phyloP scores from a whole-genome alignment of 2,797 vertebrate species.

The Lutjanus argentimaculatus region DNA sequence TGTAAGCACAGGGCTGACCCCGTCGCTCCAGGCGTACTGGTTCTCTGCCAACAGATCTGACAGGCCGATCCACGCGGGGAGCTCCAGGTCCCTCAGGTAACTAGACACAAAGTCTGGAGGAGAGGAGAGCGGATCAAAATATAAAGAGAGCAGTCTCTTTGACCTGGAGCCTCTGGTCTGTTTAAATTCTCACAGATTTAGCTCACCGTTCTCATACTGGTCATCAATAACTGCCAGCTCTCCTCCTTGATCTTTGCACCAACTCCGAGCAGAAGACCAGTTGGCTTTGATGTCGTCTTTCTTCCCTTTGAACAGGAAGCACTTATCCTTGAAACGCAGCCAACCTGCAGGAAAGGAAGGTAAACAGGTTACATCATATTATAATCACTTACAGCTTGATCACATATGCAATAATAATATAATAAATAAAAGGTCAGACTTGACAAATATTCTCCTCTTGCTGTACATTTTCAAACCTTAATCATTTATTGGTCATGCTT shows the following conservation, averaged over 20 bases:
- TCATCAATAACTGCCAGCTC: slow-evolving; percentile 85
- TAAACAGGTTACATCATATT: background rate
- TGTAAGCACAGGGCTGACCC: slow-evolving; percentile 85
- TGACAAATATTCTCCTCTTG: too few species aligned
- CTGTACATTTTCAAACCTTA: too few species aligned
- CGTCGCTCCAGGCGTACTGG: slow-evolving; percentile 86
- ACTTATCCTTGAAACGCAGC: slow-evolving; percentile 85
- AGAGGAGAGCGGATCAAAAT: background rate
- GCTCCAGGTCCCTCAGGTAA: slow-evolving; percentile 81
- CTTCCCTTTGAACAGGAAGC: slow-evolving; percentile 86
- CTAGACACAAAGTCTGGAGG: slow-evolving; percentile 86
- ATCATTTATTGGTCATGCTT: too few species aligned
- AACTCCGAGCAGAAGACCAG: slow-evolving; percentile 80
- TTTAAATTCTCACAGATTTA: too few species aligned
- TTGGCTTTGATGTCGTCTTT: slow-evolving; percentile 73
- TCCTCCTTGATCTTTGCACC: slow-evolving; percentile 79
- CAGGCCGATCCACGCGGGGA: slow-evolving; percentile 86
- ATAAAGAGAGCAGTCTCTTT: background rate
- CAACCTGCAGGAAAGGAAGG: slow-evolving; percentile 76
- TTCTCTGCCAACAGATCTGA: slow-evolving; percentile 81
- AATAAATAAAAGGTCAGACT: too few species aligned
- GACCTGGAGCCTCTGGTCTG: background rate
- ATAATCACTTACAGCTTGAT: background rate
- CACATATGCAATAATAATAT: too few species aligned
- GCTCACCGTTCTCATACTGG: slow-evolving; percentile 86